Evolutionary conservation across 2,113 vertebrate genomes (phyloP).

Genomic region (Dissostichus mawsoni): DNA sequence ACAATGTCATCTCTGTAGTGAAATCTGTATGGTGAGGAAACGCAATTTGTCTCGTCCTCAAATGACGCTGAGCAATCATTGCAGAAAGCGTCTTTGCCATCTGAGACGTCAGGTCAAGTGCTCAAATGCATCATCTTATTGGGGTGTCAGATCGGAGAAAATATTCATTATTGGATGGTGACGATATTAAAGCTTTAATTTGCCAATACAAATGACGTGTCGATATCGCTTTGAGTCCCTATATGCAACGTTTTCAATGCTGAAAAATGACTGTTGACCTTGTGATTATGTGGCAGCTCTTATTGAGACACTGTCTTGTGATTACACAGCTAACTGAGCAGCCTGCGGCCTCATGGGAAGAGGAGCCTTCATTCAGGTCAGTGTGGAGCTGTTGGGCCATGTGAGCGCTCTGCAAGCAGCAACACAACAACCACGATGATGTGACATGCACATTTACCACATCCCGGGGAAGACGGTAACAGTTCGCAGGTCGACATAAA

Average conservation of each 20-base stretch:
- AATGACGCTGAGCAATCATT: too few species aligned
- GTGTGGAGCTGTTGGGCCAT: not conserved
- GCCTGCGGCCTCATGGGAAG: conserved; percentile 12
- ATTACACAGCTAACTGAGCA: not conserved
- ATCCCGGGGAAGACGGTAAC: not conserved
- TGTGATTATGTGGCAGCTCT: not conserved
- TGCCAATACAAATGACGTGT: too few species aligned
- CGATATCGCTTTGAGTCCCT: too few species aligned
- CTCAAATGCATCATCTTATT: too few species aligned
- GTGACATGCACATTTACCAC: not conserved
- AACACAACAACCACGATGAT: not conserved
- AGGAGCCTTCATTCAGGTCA: conserved; percentile 19
- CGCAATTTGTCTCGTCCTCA: too few species aligned
- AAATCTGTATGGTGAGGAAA: too few species aligned
- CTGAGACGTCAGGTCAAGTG: too few species aligned
- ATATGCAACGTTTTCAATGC: not conserved
- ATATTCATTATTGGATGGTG: too few species aligned
- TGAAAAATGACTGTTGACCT: not conserved
- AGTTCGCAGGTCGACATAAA: not conserved
- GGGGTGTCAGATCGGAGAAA: too few species aligned
- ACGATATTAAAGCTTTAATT: too few species aligned
- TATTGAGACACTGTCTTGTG: conserved; percentile 10
- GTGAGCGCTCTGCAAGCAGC: conserved; percentile 19
- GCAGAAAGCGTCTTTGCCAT: too few species aligned
- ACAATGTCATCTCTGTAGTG: too few species aligned